A percentile compares a stretch with the other conserved stretches of the same genome.
Conservation (phyloP, 2,113 vertebrate genomes). For the Zeus faber region DNA sequence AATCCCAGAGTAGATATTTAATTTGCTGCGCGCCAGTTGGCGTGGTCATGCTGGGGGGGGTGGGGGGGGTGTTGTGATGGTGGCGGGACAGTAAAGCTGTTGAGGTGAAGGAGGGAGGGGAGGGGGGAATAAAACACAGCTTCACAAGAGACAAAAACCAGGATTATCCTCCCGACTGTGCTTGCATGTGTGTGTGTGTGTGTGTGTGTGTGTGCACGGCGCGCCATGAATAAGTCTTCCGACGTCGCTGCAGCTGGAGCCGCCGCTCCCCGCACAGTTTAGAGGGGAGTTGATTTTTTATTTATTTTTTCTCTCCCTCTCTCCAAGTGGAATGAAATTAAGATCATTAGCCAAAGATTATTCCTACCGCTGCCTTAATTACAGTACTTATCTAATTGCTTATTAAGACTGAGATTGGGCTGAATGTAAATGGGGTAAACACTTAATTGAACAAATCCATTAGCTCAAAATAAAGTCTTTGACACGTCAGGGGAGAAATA, state of each 20-base stretch:
- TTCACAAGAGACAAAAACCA: conserved; percentile 62
- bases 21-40: conserved; percentile 61
- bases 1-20: conserved; percentile 58
- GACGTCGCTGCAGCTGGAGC: conserved; percentile 36
- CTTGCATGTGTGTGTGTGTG: conserved; percentile 29
- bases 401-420: conserved; percentile 60
- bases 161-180: conserved; percentile 61
- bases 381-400: conserved; percentile 61
- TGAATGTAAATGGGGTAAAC: conserved; percentile 62
- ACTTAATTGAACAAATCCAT: conserved; percentile 69
- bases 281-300: conserved; percentile 48
- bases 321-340: conserved; percentile 59
- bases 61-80: conserved; percentile 42
- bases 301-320: no score
- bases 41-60: conserved; percentile 46
- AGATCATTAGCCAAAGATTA: conserved; percentile 65
- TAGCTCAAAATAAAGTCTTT: conserved; percentile 58
- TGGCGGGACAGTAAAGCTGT: conserved; percentile 51
- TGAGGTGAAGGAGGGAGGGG: neutral
- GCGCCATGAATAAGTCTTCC: no score
- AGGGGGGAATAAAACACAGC: conserved; percentile 61
- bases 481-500: conserved; percentile 27
- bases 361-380: conserved; percentile 61
- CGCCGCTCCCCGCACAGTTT: conserved; percentile 45
- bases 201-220: conserved; percentile 16